A percentile compares a stretch with the other conserved stretches of the same genome.
Evolutionary conservation across 2,888 invertebrate species (phyloP).

Genomic region (Agonum fuliginosum): DNA sequence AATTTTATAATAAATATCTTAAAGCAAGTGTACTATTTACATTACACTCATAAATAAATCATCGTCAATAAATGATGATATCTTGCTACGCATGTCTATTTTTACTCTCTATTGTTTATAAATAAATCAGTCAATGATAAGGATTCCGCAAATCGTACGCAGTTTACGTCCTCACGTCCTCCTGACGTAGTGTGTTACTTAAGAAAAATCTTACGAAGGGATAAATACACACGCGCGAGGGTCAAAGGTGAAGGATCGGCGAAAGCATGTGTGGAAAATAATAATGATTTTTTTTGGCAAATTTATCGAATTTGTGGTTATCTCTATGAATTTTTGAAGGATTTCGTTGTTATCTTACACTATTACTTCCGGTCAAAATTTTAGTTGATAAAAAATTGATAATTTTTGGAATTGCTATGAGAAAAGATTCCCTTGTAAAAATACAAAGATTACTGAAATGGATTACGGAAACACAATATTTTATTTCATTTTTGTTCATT

Average conservation of each 20-base stretch:
- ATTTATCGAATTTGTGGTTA: conserved; percentile 18
- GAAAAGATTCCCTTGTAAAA: neutral
- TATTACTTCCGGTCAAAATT: conserved; percentile 37
- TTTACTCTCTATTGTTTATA: conserved; percentile 33
- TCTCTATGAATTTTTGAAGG: conserved; percentile 21
- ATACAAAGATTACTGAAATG: too few relatives aligned
- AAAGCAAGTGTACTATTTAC: conserved; percentile 4
- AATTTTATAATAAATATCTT: neutral
- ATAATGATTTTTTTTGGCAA: conserved; percentile 14
- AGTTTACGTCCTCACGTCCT: neutral
- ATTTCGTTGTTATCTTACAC: conserved; percentile 6
- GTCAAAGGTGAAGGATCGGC: conserved; percentile 8
- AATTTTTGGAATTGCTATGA: neutral
- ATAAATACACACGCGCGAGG: neutral
- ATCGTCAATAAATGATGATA: neutral
- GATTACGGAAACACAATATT: too few relatives aligned
- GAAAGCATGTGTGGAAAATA: neutral
- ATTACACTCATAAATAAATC: neutral
- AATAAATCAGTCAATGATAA: conserved; percentile 39
- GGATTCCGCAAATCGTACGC: conserved; percentile 2
- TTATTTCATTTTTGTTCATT: too few relatives aligned
- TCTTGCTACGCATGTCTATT: conserved; percentile 26
- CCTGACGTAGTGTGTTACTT: neutral
- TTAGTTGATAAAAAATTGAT: conserved; percentile 32
- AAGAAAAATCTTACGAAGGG: neutral